Percentiles rank a stretch among this genome's conserved stretches.
These are phyloP conservation scores for Bemisia tabaci DNA, from an alignment of 1,140 invertebrate species.

Conservation along the genomic window DNA sequence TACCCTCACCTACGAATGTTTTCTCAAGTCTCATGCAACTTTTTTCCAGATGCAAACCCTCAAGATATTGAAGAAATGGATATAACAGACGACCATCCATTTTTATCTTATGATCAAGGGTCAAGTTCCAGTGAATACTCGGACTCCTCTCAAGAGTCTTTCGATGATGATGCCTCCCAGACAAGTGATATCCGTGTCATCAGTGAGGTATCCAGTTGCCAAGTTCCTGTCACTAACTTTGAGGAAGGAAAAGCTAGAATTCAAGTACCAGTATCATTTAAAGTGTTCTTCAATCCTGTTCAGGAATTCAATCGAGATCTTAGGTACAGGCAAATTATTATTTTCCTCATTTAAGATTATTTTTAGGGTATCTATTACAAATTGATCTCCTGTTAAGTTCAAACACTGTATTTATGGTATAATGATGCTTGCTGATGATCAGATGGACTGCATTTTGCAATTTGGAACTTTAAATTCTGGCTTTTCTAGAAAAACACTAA, in stretches of 20 bases:
- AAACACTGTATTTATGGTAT: no score
- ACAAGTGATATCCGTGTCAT: background rate
- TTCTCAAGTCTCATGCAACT: no score
- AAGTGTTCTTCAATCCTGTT: constrained; percentile 94
- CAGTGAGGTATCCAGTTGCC: background rate
- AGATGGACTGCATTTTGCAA: no score
- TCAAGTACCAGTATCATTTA: constrained; percentile 39
- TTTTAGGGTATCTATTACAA: no score
- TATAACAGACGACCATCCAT: background rate
- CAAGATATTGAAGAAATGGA: constrained; percentile 3
- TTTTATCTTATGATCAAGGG: background rate
- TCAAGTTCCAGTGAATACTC: background rate
- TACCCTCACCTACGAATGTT: no score
- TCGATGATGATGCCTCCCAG: background rate
- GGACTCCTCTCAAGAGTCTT: background rate
- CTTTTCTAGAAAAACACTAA: no score
- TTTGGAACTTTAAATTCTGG: no score
- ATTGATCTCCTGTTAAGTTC: no score
- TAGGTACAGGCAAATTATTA: constrained; percentile 40
- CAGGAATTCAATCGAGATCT: constrained; percentile 95
- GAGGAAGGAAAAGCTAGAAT: constrained; percentile 63
- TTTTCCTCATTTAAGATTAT: background rate
- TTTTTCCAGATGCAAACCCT: constrained; percentile 1
- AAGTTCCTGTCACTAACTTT: background rate
- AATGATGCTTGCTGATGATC: no score